Base-by-base conservation (phyloP, 2,113 vertebrate genomes). In the Spilogale gracilis region DNA sequence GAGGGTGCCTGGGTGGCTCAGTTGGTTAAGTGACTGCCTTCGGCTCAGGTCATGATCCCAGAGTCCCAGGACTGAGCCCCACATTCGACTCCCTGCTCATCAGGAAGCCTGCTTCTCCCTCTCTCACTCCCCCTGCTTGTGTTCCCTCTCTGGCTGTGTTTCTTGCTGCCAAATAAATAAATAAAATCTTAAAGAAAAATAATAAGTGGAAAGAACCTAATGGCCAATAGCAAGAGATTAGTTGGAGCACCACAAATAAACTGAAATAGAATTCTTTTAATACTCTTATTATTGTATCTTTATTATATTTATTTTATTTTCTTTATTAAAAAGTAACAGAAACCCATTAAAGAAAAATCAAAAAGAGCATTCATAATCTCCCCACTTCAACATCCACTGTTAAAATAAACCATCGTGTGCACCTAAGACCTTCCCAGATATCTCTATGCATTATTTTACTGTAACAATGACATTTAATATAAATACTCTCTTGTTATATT, bases 321-420 rank as follows among this genome's bases (percentile, higher is more conserved):
- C 84, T 81, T 80, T 56, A 61, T 50, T 89, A 50, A 92, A 94
- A 88, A n/a, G 9, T 81, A 84, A 65, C 27, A 58, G 61, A 95
- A 91, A 43, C n/a, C 89, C n/a, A 89, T 89, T 88, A 85, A 74
- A 96, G 43, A 85, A 91, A 93, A 85, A 80, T 79, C 3, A 38
- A 67, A 78, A 69, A 69, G 10, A 78, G 12, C 14, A 79, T 30
- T 89, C 58, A 45, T 94, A 89, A 50, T 96, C 63, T 96, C 69
- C 2, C 27, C 0, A 84, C 58, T 91, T 85, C 13, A 25, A 50
- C 48, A 89, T 48, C 43, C 48, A 69, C 11, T 85, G 16, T 91
- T 69, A 78, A 45, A 89, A n/a, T n/a, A 67, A 67, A 58, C 50
- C 30, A 18, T 45, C 30, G 0, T 63, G 12, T 25, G 3, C 9